These are phyloP conservation scores for Ailurus styani DNA, from an alignment of 2,113 vertebrate genomes.

Conservation along the genomic window DNA sequence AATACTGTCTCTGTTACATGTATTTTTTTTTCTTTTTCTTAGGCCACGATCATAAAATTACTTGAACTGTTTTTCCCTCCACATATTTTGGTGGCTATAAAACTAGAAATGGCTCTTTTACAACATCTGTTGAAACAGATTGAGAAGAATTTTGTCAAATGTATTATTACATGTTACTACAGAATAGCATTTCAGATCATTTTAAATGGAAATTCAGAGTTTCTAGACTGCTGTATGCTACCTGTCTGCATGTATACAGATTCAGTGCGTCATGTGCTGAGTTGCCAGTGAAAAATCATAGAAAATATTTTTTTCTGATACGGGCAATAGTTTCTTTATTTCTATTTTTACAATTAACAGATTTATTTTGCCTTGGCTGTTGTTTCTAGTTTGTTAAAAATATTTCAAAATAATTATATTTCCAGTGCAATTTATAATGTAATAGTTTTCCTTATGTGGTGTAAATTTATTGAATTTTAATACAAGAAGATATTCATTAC, in stretches of 20 bases:
- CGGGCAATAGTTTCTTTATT: background rate
- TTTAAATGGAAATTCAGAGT: background rate
- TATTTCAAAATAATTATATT: background rate
- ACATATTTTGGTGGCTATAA: background rate
- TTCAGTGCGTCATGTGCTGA: accelerated
- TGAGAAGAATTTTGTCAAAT: slow-evolving; percentile 22
- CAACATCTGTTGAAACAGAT: slow-evolving; percentile 51
- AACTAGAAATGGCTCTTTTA: slow-evolving; percentile 19
- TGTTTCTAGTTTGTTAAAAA: background rate
- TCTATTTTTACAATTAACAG: background rate
- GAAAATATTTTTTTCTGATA: background rate
- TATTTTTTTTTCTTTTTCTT: background rate
- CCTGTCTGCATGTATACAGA: background rate
- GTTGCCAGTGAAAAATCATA: background rate
- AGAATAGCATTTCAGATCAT: background rate
- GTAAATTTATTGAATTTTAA: background rate
- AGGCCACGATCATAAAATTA: background rate
- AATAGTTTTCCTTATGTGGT: background rate
- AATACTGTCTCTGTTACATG: background rate
- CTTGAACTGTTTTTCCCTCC: background rate
- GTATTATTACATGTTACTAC: background rate
- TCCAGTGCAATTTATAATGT: background rate
- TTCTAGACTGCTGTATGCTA: background rate
- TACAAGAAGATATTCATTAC: background rate
- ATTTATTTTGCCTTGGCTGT: background rate